These are phyloP conservation scores for Leucophenga maculata DNA, from an alignment of 2,888 invertebrate species.

Conservation along the genomic window DNA sequence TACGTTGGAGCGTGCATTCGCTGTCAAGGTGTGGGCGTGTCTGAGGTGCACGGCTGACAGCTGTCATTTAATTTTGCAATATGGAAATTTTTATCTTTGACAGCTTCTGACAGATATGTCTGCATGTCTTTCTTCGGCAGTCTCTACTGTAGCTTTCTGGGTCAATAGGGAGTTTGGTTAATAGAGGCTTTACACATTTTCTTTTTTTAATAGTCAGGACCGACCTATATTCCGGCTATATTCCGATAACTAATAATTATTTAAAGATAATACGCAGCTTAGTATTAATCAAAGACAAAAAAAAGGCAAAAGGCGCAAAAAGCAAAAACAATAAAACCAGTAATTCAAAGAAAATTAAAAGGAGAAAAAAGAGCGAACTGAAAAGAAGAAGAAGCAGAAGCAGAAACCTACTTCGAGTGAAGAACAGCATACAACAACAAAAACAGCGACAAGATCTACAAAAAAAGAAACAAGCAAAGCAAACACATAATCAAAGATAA, in stretches of 20 bases:
- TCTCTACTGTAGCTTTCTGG: too few relatives aligned
- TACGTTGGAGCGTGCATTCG: not conserved
- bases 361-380: conserved; percentile 51
- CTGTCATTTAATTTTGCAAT: not conserved
- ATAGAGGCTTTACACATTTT: too few relatives aligned
- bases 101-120: not conserved
- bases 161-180: too few relatives aligned
- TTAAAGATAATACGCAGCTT: conserved; percentile 14
- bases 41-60: conserved; percentile 24
- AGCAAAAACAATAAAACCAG: conserved; percentile 32
- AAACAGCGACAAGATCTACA: conserved; percentile 32
- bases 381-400: conserved; percentile 49
- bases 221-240: too few relatives aligned
- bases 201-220: too few relatives aligned
- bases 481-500: not conserved
- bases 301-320: conserved; percentile 43
- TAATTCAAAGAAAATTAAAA: conserved; percentile 42
- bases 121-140: not conserved
- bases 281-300: conserved; percentile 34
- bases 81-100: not conserved
- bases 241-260: too few relatives aligned
- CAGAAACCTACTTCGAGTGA: conserved; percentile 23
- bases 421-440: conserved; percentile 30
- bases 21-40: conserved; percentile 36
- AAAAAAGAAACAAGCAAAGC: conserved; percentile 18